Base-by-base conservation (phyloP, 1,140 invertebrate species). In the Calliopsis andreniformis region DNA sequence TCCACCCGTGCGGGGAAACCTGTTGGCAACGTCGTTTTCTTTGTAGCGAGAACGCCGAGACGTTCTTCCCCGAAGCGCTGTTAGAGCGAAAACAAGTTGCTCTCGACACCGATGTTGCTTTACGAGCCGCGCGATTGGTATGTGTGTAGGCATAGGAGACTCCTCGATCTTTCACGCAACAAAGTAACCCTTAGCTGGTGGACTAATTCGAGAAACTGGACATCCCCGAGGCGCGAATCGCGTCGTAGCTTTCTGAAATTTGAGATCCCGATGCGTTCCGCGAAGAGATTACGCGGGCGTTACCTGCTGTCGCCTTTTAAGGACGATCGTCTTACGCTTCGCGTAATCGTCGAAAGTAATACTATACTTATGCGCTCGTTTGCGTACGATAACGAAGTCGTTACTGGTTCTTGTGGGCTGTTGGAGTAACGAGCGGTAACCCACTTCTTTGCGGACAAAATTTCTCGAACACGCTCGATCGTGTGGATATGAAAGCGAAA, bases 331-430 rank as follows among this genome's bases (percentile, higher is more conserved):
- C 45, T 84, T 76, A 69, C 77, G 63, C 62, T 55, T n/a, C 35
- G 70, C 55, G 71, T 83, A 80, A 83, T 83, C 77, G 63, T 70
- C 64, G 72, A 83, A 83, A 79, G 80, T 83, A 79, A 83, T 28
- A 47, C 69, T 68, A 82, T 42, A 82, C 76, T 51, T 39, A 12
- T 20, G 25, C 42, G 47, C 45, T 64, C 20, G 53, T 66, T 68
- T 35, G 30, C 30, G 3, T 23, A 53, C 32, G 75, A 69, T 64
- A 83, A 77, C 32, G 35, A 28, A 62, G 43, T 63, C 43, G 61
- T 80, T 43, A 47, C 53, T 18, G 63, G 51, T 25, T 23, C 42
- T 68, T 39, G 61, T 42, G 49, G 42, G 20, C n/a, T 53, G 69
- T 28, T 32, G 16, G 32, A 32, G 18, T 23, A 56, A 72, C 25